Percentiles rank a stretch among this genome's conserved stretches.
These are phyloP conservation scores for Lampris megalopsis DNA, from an alignment of 2,113 vertebrate genomes.

Conservation along the genomic window DNA sequence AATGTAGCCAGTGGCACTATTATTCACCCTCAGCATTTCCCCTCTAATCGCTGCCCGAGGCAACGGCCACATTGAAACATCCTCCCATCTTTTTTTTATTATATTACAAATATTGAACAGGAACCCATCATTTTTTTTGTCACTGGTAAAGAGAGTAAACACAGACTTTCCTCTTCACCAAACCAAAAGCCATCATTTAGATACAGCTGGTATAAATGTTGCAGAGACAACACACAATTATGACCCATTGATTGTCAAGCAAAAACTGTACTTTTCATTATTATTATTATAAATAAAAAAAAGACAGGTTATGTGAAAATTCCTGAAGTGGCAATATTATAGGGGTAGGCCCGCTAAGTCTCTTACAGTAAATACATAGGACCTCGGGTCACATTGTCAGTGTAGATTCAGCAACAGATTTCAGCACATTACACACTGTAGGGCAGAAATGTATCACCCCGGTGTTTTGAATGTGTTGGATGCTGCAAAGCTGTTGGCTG, in stretches of 20 bases:
- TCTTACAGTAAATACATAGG: background rate
- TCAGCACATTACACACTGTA: background rate
- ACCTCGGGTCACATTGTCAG: background rate
- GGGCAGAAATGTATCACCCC: constrained; percentile 19
- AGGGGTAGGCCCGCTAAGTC: background rate
- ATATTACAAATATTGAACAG: too few species aligned
- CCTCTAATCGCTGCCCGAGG: background rate
- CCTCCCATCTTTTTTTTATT: too few species aligned
- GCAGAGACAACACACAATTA: background rate
- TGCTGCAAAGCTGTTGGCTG: constrained; percentile 61
- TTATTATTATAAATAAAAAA: too few species aligned
- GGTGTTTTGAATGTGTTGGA: constrained; percentile 34
- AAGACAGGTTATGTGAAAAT: background rate
- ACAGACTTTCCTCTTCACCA: too few species aligned
- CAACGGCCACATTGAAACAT: background rate
- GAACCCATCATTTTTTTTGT: too few species aligned
- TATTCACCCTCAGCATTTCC: constrained; percentile 5
- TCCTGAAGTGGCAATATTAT: background rate
- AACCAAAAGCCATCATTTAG: too few species aligned
- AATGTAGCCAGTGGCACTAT: background rate
- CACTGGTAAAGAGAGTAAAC: too few species aligned
- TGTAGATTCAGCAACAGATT: constrained; percentile 3
- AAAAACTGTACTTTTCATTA: too few species aligned
- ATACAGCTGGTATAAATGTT: background rate
- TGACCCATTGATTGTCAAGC: too few species aligned